These are phyloP conservation scores for Nixonia krombeini DNA, from an alignment of 1,140 invertebrate genomes.

Conservation along the genomic window DNA sequence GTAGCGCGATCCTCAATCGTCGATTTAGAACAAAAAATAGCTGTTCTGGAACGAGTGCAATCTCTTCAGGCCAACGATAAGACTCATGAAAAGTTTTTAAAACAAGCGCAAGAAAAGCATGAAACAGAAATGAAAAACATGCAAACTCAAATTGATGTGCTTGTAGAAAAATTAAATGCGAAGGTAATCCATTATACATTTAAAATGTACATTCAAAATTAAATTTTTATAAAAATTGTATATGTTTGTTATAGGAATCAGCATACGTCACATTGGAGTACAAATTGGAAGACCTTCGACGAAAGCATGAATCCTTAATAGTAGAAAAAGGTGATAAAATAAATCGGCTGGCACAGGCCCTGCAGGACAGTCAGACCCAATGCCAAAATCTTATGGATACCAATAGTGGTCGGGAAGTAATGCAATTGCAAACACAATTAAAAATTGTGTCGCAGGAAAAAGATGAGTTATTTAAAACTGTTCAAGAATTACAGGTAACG, in stretches of 20 bases:
- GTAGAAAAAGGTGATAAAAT: slow-evolving; percentile 65
- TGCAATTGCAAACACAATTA: slow-evolving; percentile 57
- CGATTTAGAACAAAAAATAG: slow-evolving; percentile 62
- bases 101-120: slow-evolving; percentile 62
- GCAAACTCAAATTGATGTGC: slow-evolving; percentile 61
- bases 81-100: slow-evolving; percentile 60
- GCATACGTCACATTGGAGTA: slow-evolving; percentile 53
- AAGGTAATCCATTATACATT: slow-evolving; percentile 52
- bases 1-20: slow-evolving; percentile 51
- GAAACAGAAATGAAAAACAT: slow-evolving; percentile 60
- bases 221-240: neutral
- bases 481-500: slow-evolving; percentile 61
- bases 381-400: slow-evolving; percentile 61
- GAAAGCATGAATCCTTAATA: slow-evolving; percentile 58
- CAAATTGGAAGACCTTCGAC: slow-evolving; percentile 59
- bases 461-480: slow-evolving; percentile 53
- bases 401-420: slow-evolving; percentile 57
- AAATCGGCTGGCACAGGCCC: slow-evolving; percentile 58
- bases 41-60: slow-evolving; percentile 57
- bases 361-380: slow-evolving; percentile 63
- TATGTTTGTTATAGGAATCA: slow-evolving; percentile 10
- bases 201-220: neutral
- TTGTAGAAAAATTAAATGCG: slow-evolving; percentile 54
- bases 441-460: slow-evolving; percentile 59
- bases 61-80: slow-evolving; percentile 56